A percentile compares a stretch with the other conserved stretches of the same genome.
These are phyloP conservation scores for Hephaestus fuliginosus DNA, from an alignment of 2,797 vertebrate species.

Conservation along the genomic window DNA sequence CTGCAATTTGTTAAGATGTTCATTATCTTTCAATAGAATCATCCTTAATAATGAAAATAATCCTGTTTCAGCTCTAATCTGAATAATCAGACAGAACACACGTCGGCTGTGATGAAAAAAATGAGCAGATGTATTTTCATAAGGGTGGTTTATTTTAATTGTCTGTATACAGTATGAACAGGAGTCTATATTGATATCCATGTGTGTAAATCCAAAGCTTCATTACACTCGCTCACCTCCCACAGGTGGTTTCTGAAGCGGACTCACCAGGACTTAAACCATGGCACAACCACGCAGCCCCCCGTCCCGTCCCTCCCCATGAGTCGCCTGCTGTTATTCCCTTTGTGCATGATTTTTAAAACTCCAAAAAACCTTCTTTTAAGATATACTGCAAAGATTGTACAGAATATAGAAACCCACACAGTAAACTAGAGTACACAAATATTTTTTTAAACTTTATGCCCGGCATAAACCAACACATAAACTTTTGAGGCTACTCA, in stretches of 20 bases:
- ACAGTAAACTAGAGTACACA: constrained; percentile 78
- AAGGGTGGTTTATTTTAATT: constrained; percentile 81
- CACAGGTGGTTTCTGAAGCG: constrained; percentile 39
- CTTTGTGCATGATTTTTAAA: constrained; percentile 33
- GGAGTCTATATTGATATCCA: constrained; percentile 75
- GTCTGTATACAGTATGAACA: constrained; percentile 84
- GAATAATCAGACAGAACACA: neutral
- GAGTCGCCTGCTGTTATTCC: constrained; percentile 9
- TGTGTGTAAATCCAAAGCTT: constrained; percentile 64
- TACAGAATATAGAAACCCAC: constrained; percentile 79
- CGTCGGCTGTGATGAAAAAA: constrained; percentile 36
- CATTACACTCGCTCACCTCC: constrained; percentile 43
- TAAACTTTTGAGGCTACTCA: constrained; percentile 63
- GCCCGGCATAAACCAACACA: constrained; percentile 65
- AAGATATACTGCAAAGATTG: constrained; percentile 81
- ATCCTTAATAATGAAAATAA: neutral
- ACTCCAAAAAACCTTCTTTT: constrained; percentile 68
- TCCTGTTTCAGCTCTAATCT: neutral
- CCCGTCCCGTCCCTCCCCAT: neutral
- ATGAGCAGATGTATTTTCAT: constrained; percentile 56
- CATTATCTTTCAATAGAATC: neutral
- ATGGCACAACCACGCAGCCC: constrained; percentile 42
- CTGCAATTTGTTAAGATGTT: neutral
- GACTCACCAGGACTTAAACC: constrained; percentile 58
- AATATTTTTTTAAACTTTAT: constrained; percentile 55